Evolutionary conservation across 2,888 invertebrate genomes (phyloP).

Genomic region (Ormyrus thymus): DNA sequence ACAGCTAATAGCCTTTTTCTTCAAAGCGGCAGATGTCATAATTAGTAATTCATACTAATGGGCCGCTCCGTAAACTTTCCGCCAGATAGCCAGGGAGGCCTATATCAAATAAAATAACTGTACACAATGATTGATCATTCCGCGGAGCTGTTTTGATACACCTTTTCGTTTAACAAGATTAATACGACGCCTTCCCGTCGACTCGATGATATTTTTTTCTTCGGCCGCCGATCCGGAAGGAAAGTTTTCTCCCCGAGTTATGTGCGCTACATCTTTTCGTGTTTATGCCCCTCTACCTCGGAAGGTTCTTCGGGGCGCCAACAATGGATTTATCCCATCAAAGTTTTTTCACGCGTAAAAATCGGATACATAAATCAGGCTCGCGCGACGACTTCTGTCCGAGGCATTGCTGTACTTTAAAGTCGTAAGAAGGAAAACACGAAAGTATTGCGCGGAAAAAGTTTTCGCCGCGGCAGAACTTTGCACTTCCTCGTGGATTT

Average conservation of each 20-base stretch:
- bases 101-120: background rate
- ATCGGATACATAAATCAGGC: slow-evolving; percentile 37
- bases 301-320: slow-evolving; percentile 11
- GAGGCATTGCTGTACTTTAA: background rate
- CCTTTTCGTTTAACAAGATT: too few species aligned
- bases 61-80: background rate
- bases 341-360: slow-evolving; percentile 20
- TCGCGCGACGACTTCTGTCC: slow-evolving; percentile 4
- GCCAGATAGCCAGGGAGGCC: too few species aligned
- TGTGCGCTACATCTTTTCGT: background rate
- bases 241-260: too few species aligned
- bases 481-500: background rate
- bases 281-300: background rate
- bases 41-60: slow-evolving; percentile 9
- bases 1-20: slow-evolving; percentile 23
- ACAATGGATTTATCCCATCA: slow-evolving; percentile 35
- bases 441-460: background rate
- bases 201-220: too few species aligned
- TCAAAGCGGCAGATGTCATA: slow-evolving; percentile 5
- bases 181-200: too few species aligned
- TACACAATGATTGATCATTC: too few species aligned
- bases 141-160: too few species aligned
- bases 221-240: too few species aligned
- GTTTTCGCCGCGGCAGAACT: background rate
- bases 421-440: background rate